Percentiles rank a stretch among this genome's conserved stretches.
These are phyloP conservation scores for Cladopsammia gracilis DNA, from an alignment of 64 coral and sea anemone genomes.

Conservation along the genomic window DNA sequence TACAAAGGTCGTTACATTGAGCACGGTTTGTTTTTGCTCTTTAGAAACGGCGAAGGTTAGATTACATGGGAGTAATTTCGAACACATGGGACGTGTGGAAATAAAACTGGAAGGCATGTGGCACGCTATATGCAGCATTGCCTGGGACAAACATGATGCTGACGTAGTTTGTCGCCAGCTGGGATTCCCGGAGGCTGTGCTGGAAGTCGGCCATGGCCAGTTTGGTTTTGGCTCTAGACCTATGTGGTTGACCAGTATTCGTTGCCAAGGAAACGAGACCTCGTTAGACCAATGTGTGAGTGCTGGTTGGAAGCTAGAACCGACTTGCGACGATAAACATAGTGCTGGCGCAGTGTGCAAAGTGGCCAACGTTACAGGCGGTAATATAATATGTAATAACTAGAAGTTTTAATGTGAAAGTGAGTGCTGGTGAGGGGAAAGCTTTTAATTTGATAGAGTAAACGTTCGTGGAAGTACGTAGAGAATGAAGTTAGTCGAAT, in stretches of 20 bases:
- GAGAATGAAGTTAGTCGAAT: no score
- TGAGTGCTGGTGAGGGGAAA: no score
- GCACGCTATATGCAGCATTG: conserved; percentile 26
- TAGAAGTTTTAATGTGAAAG: no score
- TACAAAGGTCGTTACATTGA: no score
- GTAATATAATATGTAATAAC: no score
- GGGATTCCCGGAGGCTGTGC: conserved; percentile 14
- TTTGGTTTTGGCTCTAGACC: no score
- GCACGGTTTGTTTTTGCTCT: not conserved
- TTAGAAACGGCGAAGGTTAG: conserved; percentile 17
- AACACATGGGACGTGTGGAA: conserved; percentile 44
- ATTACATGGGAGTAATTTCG: not conserved
- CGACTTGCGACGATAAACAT: not conserved
- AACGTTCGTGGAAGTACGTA: no score
- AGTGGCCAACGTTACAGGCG: conserved; percentile 5
- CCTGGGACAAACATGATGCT: conserved; percentile 37
- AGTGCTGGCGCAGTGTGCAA: conserved; percentile 14
- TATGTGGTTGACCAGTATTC: conserved; percentile 27
- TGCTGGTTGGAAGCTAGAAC: conserved; percentile 19
- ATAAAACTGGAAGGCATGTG: conserved; percentile 32
- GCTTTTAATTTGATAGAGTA: no score
- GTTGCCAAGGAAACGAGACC: conserved; percentile 27
- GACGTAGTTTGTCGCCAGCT: conserved; percentile 63
- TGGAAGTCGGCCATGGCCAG: conserved; percentile 26
- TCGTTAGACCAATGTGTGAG: conserved; percentile 42